Evolutionary conservation across 2,113 vertebrate genomes (phyloP), one percentile per base, ranked within the genome.

Genomic region (Rattus norvegicus): DNA sequence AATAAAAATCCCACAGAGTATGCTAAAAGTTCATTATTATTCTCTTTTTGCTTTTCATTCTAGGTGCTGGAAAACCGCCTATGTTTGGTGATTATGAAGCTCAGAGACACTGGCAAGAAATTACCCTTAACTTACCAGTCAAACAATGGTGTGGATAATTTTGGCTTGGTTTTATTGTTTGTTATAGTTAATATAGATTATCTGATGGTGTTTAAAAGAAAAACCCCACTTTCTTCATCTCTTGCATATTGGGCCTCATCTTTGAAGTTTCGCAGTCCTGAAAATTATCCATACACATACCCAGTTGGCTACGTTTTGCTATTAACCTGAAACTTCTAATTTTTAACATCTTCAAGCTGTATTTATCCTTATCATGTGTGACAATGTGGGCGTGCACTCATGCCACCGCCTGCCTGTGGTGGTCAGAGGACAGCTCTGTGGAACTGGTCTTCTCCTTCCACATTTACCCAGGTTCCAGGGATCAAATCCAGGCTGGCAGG

Each of bases 71-170:
- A 89, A 99, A 99, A 95, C 98, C 99, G 47, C 99, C 99, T 1
- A 99, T 99, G 99, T 99, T 99, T 97, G 99, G 99, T 22, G 99
- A 99, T 98, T 99, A 99, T 95, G 99, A 99, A 98, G 99, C 99
- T 93, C 99, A 99, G 97, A 99, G 99, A 87, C 99, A 99, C 98
- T 99, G 99, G 99, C 99, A 99, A 98, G 99, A 99, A 98, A 98
- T 99, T 91, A 99, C 99, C 75, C 99, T 99, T 97, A 99, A 99
- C 97, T 98, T 99, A 69, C 99, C 99, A 1, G 39, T 99, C 95
- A 98, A 98, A 73, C 98, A 99, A 87, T 99, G 99, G 99, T 99
- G 98, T 61, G 99, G 96, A 52, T 59, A 20, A 85, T 95, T 96
- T 94, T 93, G 75, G 56, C 33, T 90, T 92, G 67, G 54, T 90